phyloP scores from a whole-genome alignment of 2,888 invertebrate species.

The Diadromus collaris region DNA sequence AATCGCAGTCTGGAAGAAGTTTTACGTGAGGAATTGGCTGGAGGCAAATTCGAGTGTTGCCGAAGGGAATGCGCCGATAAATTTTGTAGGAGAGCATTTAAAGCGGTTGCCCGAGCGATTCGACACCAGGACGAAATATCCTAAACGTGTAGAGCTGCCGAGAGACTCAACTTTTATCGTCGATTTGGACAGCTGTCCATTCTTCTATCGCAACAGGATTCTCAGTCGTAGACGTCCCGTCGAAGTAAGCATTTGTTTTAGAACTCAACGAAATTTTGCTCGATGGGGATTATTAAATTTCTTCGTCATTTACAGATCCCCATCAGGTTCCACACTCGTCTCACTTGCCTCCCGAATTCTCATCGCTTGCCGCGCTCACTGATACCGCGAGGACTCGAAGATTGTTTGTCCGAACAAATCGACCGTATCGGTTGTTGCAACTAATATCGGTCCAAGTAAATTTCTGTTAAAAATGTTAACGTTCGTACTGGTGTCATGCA shows the following conservation, averaged over 20 bases:
- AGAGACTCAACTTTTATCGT: conserved; percentile 37
- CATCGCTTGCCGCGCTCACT: conserved; percentile 70
- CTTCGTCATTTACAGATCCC: conserved; percentile 69
- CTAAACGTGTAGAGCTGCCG: conserved; percentile 4
- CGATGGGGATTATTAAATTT: conserved; percentile 13
- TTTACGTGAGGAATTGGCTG: conserved; percentile 47
- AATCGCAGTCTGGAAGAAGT: conserved; percentile 31
- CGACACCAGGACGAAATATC: conserved; percentile 1
- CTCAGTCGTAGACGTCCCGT: conserved; percentile 72
- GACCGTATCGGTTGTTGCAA: conserved; percentile 1
- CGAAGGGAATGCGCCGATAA: background rate
- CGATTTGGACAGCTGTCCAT: conserved; percentile 52
- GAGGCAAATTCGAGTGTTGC: background rate
- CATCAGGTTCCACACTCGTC: conserved; percentile 71
- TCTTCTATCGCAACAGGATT: conserved; percentile 73
- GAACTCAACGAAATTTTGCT: background rate
- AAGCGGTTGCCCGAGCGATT: conserved; percentile 5
- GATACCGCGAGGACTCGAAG: conserved; percentile 72
- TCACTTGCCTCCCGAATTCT: conserved; percentile 72
- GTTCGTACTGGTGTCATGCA: conserved; percentile 16
- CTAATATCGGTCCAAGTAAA: background rate
- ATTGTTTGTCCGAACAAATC: conserved; percentile 67
- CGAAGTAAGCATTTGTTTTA: conserved; percentile 65
- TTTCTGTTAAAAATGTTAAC: conserved; percentile 16
- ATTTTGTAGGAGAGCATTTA: conserved; percentile 5